Evolutionary conservation across 2,113 vertebrate species (phyloP), one percentile per base, ranked within the genome.

Genomic region (Nasalis larvatus): DNA sequence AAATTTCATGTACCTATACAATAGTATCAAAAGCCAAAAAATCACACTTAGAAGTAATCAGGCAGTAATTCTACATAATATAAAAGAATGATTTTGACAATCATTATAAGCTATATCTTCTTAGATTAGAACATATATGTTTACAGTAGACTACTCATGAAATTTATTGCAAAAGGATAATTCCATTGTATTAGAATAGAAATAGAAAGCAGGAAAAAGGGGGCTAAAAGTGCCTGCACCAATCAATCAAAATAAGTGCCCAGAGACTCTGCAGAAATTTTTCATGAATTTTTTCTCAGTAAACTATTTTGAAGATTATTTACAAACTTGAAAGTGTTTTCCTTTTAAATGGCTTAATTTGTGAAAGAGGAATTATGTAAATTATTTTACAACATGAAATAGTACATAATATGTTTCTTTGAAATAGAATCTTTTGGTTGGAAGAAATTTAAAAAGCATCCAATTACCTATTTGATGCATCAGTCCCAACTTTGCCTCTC

Each of bases 251-350:
- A 74, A 20, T 60, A n/a, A 8, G 4, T 68, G 0, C 10, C 13
- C 49, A 42, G 45, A 91, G 16, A 68, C 4, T 47, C 0, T 78
- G 27, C 21, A 95, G 76, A 91, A 77, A n/a, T 63, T 95, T 71
- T 89, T 21, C 47, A 77, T 76, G 8, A 49, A 66, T 74, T 74
- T 96, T 92, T 85, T 30, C 52, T 52, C 35, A 74, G 35, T 74
- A 78, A 58, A 91, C 25, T 5, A 91, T 66, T 87, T 45, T 86
- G 37, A 96, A 96, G 32, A 47, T 86, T 77, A 77, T 94, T 97
- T 91, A 82, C 25, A 95, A 89, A 95, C 4, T 11, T 86, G 27
- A 40, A 83, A 47, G 37, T 56, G 16, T 81, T 96, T 96, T 92
- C 20, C 14, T 69, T 92, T 89, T 81, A 86, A 90, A 78, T 49